Conservation (phyloP, 2,113 vertebrate species). For the Madoqua kirkii region DNA sequence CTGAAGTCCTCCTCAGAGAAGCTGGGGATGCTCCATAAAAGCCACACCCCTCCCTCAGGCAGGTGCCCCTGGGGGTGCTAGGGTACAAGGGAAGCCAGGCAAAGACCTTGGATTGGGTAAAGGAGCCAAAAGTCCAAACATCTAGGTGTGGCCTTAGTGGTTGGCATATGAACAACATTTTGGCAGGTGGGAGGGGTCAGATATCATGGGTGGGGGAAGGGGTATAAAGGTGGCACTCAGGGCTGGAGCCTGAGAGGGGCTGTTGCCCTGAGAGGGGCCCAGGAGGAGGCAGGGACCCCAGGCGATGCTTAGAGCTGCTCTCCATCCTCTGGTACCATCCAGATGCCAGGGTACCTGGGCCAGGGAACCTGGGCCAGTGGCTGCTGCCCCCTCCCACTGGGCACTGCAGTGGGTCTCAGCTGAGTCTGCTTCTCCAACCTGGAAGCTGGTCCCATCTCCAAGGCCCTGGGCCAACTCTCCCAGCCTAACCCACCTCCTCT, state of each 20-base stretch:
- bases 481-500: not conserved
- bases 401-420: not conserved
- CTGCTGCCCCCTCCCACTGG: not conserved
- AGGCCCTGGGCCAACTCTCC: not conserved
- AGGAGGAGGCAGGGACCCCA: not conserved
- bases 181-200: not conserved
- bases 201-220: rapidly evolving
- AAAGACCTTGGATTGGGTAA: not conserved
- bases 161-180: not conserved
- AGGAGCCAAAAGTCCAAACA: not conserved
- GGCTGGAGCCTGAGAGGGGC: not conserved
- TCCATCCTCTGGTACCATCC: not conserved
- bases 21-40: not conserved
- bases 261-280: not conserved
- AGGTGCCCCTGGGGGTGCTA: not conserved
- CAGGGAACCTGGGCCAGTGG: no score
- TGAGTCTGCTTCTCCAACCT: not conserved
- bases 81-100: not conserved
- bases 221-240: not conserved
- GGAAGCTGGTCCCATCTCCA: not conserved
- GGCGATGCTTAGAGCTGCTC: not conserved
- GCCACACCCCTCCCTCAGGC: not conserved
- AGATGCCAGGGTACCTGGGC: not conserved
- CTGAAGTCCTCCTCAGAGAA: not conserved
- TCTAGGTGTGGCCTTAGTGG: not conserved